phyloP scores from a whole-genome alignment of 2,888 invertebrate genomes.

The Timema cristinae region DNA sequence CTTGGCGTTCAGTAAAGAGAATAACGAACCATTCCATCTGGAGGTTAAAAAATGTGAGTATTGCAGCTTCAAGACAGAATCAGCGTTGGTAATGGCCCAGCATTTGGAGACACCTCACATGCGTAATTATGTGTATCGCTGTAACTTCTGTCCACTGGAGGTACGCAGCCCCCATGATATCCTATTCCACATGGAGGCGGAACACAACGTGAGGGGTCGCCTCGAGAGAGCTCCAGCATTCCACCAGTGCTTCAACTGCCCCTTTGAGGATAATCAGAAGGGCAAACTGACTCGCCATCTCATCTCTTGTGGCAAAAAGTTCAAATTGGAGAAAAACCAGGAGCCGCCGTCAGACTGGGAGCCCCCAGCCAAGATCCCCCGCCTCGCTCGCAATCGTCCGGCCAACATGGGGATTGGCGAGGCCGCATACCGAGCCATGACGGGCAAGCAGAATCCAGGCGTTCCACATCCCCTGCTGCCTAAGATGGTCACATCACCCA shows the following conservation, averaged over 20 bases:
- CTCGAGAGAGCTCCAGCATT: constrained; percentile 80
- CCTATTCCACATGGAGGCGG: constrained; percentile 85
- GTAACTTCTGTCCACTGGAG: constrained; percentile 78
- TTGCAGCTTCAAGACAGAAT: constrained; percentile 88
- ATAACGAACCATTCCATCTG: constrained; percentile 73
- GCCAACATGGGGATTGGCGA: constrained; percentile 35
- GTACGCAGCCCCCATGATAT: constrained; percentile 84
- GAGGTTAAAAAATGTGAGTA: constrained; percentile 78
- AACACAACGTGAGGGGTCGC: constrained; percentile 78
- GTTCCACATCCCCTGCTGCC: constrained; percentile 45
- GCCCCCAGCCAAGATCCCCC: constrained; percentile 88
- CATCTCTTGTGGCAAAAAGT: constrained; percentile 83
- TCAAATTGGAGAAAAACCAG: constrained; percentile 80
- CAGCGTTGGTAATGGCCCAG: constrained; percentile 74
- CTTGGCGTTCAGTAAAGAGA: constrained; percentile 79
- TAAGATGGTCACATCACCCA: constrained; percentile 45
- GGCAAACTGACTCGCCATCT: constrained; percentile 85
- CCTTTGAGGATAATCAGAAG: constrained; percentile 91
- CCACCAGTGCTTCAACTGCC: constrained; percentile 90
- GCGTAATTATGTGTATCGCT: constrained; percentile 76
- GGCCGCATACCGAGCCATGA: constrained; percentile 46
- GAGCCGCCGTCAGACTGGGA: constrained; percentile 88
- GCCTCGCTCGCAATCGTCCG: constrained; percentile 50
- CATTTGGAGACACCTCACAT: constrained; percentile 90
- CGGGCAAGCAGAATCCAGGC: constrained; percentile 22